These are phyloP conservation scores for Upupa epops DNA, from an alignment of 2,113 vertebrate genomes.

Conservation along the genomic window DNA sequence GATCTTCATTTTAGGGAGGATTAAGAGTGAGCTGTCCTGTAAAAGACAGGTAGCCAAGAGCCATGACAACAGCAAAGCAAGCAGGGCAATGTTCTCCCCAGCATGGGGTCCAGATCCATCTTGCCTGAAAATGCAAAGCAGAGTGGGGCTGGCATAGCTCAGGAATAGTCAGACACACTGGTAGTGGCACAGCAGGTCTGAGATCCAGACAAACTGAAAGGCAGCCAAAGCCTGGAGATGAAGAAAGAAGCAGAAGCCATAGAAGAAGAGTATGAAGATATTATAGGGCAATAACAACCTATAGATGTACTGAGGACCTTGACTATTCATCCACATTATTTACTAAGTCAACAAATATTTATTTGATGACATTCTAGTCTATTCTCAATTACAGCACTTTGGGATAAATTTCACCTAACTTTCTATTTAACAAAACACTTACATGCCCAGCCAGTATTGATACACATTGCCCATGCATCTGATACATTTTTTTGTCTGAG, in stretches of 20 bases:
- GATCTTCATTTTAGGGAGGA: not conserved
- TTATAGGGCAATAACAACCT: not conserved
- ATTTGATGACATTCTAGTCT: not conserved
- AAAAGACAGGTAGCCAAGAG: not conserved
- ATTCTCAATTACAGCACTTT: not conserved
- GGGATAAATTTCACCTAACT: not conserved
- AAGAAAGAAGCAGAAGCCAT: not conserved
- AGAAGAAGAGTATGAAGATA: not conserved
- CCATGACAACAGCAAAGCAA: not conserved
- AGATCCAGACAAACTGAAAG: not conserved
- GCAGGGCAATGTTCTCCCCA: not conserved
- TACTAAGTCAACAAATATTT: not conserved
- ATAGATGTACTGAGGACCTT: not conserved
- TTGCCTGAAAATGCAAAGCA: not conserved
- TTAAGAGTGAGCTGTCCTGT: not conserved
- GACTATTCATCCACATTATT: not conserved
- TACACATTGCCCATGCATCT: not conserved
- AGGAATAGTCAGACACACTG: not conserved
- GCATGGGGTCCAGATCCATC: accelerated
- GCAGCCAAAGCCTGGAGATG: not conserved
- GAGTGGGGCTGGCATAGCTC: not conserved
- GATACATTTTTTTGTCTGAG: not conserved
- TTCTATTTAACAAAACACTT: not conserved
- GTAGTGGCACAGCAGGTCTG: not conserved
- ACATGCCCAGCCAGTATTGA: not conserved